Base-by-base conservation (phyloP, 2,113 vertebrate species). In the Prietella phreatophila region DNA sequence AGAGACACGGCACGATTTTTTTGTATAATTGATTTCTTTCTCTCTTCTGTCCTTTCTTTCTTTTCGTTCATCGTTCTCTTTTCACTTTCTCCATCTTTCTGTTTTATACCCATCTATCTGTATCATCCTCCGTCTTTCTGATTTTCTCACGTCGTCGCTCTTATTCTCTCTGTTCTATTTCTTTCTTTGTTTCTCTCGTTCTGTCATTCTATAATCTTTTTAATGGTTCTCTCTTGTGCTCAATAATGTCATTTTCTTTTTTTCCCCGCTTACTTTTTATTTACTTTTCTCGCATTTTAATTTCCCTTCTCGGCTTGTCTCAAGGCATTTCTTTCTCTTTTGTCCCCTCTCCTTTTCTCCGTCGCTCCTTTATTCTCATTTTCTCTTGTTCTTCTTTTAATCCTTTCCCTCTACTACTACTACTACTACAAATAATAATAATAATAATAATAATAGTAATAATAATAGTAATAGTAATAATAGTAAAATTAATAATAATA, bases 201-300 rank as follows among this genome's bases (percentile, higher is more conserved):
- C 4, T 42, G 7, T 79, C 47, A 56, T 27, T 5, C 20, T 42
- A 67, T 99, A 97, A 96, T 98, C 90, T 99, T 36, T 19, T 33
- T 33, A 60, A 60, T 22, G 4, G 0, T 14, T 53, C 50, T 53
- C 50, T 53, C 50, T 69, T 69, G 1, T 7, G 27, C 58, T 69
- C 20, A 53, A 14, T 53, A 53, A 13, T 47, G 47, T 8, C 11
- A 53, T 73, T 9, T 39, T 15, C 14, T n/a, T 5, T 2, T 7
- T 69, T 7, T 69, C 0, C 6, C 3, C 13, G 14, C 6, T 27
- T n/a, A 27, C 11, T 13, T 63, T 27, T 27, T 63, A 20, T 73
- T 3, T 22, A 20, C 5, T 1, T 2, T 7, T 33, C 33, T 10
- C n/a, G 14, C 1, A 22, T 61, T 61, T 25, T 63, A 10, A 6